Base-by-base conservation (phyloP, 2,888 invertebrate species). In the Diarsia brunnea region DNA sequence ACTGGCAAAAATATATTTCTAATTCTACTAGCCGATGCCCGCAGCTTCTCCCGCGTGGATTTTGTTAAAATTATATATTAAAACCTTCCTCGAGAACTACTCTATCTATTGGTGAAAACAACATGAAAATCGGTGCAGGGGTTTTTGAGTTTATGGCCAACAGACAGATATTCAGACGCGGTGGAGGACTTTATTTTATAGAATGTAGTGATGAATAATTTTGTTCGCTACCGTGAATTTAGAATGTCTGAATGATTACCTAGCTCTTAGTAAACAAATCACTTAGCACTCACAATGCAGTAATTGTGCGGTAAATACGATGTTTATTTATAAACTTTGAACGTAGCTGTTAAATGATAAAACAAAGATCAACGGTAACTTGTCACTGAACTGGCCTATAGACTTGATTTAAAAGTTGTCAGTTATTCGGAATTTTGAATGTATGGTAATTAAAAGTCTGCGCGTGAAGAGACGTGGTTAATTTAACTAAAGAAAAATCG, bases 311-410 rank as follows among this genome's bases (percentile, higher is more conserved):
- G n/a, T 68, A 67, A 82, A 82, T 63, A 49, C 7, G 49, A 63
- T 82, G 69, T 82, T 81, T 82, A 78, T 73, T 73, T 73, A 78
- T 78, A 69, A 27, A 82, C 53, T 81, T 78, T n/a, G 63, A 67
- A 11, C 53, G 67, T 47, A 78, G 51, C 49, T 55, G 73, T 63
- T 7, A 68, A 81, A 49, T 61, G 16, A 53, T 43, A 43, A 61
- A 73, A 51, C 65, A 78, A 72, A 38, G 16, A 61, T 61, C 4
- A 71, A 24, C 16, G 38, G 21, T 43, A 70, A 60, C 68, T 58
- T 66, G 73, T 58, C 82, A 69, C 12, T 69, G 31, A 71, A 82
- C 53, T 69, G 51, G 77, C 77, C 19, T 12, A 14, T 14, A 8
- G 31, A 58, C 43, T 69, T 75, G 24, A 45, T 45, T 21, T 58